Evolutionary conservation across 1,140 invertebrate genomes (phyloP), one percentile per base, ranked within the genome.

Genomic region (Cryptotermes secundus): DNA sequence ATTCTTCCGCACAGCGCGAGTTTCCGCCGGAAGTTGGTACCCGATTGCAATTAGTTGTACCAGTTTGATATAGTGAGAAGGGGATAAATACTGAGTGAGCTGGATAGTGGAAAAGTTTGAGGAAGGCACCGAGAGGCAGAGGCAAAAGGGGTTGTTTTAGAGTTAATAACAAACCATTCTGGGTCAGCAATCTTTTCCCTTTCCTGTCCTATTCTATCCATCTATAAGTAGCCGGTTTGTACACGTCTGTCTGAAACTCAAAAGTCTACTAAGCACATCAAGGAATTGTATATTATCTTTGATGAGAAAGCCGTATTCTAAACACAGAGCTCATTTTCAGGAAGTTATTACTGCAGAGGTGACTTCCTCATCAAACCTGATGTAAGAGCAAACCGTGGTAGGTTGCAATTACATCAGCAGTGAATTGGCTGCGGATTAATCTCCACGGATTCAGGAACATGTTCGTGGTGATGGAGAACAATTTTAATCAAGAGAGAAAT

Each of bases 41-140:
- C 59, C 59, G 59, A 72, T 72, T 72, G 26, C 59, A 72, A 72
- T 72, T 72, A 72, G 59, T 72, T 72, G 59, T 26, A 72, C 59
- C 59, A 72, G 59, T 72, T 31, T 9, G 26, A 72, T 26, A n/a
- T 26, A 72, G 59, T 9, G 59, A n/a, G 59, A 31, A 16, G 59
- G 12, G n/a, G 31, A 31, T 26, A 72, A 72, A 72, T 31, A 31
- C 59, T 6, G 59, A 72, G 59, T 2, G 59, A 72, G 59, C 7
- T 12, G 59, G n/a, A n/a, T 72, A 72, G 59, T 72, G 59, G 59
- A 6, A 72, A 72, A n/a, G n/a, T 72, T 72, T 72, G 59, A 31
- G 59, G 59, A n/a, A n/a, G 59, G n/a, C 9, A 72, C 24, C 26
- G n/a, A n/a, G 59, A 12, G 38, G 38, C 12, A 38, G 38, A 38